Base-by-base conservation (phyloP, 2,888 invertebrate genomes). In the Apotomis turbidana region DNA sequence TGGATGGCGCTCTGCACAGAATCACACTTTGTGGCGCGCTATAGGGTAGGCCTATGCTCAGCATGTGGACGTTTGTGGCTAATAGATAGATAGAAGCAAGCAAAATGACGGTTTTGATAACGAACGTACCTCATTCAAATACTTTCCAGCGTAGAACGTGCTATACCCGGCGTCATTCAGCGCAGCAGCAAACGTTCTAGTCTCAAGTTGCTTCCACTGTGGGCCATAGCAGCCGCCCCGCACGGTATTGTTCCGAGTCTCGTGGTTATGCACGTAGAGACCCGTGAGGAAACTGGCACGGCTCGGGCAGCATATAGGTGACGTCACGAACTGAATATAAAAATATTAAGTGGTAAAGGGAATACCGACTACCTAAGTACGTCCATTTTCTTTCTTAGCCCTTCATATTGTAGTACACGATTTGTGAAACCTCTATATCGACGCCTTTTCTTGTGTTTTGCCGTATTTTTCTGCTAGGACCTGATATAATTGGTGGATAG, bases 141-240 rank as follows among this genome's bases (percentile, higher is more conserved):
- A 49, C 93, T 99, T 99, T 63, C 99, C 98, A 78, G 97, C 98
- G 86, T 97, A 99, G 85, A 98, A 98, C 0, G 98, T 98, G 5
- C 90, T 94, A 83, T 98, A 99, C 0, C 95, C 95, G 1, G 88
- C 81, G 0, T 91, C 83, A 68, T 96, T 94, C 49, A 99, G 87
- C 55, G 95, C 84, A 0, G 94, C 93, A 0, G 96, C 96, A 80
- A 98, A 95, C 0, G 97, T 95, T 0, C 91, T 85, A 0, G 88
- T 87, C 85, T 98, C 98, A 0, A 85, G 77, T 5, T 94, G 83
- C 12, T 89, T 83, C 98, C 98, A 98, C 6, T 86, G 68, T 0
- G 75, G 63, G 46, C 96, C 95, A 77, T 96, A 96, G 88, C 98
- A 98, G 73, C 97, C 97, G 0, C 98, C 98, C 12, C 85, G 82